phyloP scores from a whole-genome alignment of 2,888 invertebrate species.

The Oxyscelio sp. region DNA sequence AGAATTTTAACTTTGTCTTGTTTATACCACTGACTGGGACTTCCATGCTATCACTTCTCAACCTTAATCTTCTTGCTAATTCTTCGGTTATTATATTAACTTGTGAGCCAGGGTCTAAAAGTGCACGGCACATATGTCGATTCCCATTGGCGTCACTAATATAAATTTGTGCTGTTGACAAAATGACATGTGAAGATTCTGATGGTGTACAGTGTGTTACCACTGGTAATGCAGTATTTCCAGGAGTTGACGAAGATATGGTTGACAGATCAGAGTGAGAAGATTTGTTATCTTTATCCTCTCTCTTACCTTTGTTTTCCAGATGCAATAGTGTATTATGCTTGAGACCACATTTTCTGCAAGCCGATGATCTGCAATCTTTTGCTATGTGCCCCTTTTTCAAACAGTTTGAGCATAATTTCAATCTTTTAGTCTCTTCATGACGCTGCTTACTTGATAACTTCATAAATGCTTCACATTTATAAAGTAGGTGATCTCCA shows the following conservation, averaged over 20 bases:
- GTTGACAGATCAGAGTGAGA: too few species aligned
- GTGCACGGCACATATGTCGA: not conserved
- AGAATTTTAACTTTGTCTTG: not conserved
- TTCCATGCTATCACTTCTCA: not conserved
- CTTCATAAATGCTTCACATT: too few species aligned
- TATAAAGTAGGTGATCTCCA: too few species aligned
- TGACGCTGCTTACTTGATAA: too few species aligned
- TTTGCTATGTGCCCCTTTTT: not conserved
- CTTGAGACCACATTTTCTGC: conserved; percentile 1
- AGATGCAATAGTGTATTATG: not conserved
- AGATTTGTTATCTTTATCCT: too few species aligned
- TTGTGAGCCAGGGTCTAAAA: conserved; percentile 16
- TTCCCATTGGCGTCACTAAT: conserved; percentile 4
- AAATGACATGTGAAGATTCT: not conserved
- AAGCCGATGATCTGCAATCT: conserved; percentile 6
- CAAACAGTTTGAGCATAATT: conserved; percentile 24
- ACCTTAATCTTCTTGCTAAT: not conserved
- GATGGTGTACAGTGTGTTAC: conserved; percentile 12
- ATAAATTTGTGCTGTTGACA: conserved; percentile 17
- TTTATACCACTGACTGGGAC: conserved; percentile 2
- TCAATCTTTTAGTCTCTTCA: too few species aligned
- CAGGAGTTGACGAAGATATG: too few species aligned
- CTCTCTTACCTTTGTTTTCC: too few species aligned
- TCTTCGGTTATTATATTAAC: conserved; percentile 18
- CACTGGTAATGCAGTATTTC: too few species aligned